Evolutionary conservation across 2,888 invertebrate species (phyloP).

Genomic region (Vesta saturnalis): DNA sequence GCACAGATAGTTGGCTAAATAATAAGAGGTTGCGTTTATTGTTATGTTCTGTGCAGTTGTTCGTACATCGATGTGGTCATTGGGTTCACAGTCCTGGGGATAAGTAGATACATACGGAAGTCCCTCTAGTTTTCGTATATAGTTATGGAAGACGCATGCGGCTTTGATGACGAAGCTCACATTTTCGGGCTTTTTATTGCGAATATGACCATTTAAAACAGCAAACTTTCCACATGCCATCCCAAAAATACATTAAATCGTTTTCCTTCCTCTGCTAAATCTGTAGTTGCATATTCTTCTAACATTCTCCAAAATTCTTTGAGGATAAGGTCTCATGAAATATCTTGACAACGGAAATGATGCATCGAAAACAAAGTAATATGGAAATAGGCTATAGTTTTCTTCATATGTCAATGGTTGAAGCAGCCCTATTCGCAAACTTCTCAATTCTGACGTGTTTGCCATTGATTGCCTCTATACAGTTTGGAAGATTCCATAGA

Average conservation of each 20-base stretch:
- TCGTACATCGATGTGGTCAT: background rate
- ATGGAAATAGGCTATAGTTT: background rate
- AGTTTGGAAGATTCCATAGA: constrained; percentile 27
- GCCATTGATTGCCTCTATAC: constrained; percentile 37
- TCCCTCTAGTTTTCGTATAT: background rate
- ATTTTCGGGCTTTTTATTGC: background rate
- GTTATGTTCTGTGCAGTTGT: background rate
- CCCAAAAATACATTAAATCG: no score
- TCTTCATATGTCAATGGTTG: background rate
- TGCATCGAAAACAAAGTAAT: no score
- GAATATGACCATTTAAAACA: background rate
- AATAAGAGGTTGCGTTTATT: background rate
- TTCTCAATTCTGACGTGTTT: constrained; percentile 27
- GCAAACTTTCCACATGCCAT: constrained; percentile 4
- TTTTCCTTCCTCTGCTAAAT: no score
- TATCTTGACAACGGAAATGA: no score
- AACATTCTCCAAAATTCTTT: background rate
- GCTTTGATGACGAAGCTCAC: background rate
- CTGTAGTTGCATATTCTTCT: background rate
- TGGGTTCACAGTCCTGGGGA: background rate
- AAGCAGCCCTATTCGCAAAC: background rate
- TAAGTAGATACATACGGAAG: background rate
- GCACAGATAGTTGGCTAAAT: constrained; percentile 2
- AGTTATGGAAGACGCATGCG: background rate
- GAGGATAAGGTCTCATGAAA: no score